Percentiles rank a stretch among this genome's conserved stretches.
Evolutionary conservation across 2,113 vertebrate species (phyloP).

Genomic region (Macrotis lagotis): DNA sequence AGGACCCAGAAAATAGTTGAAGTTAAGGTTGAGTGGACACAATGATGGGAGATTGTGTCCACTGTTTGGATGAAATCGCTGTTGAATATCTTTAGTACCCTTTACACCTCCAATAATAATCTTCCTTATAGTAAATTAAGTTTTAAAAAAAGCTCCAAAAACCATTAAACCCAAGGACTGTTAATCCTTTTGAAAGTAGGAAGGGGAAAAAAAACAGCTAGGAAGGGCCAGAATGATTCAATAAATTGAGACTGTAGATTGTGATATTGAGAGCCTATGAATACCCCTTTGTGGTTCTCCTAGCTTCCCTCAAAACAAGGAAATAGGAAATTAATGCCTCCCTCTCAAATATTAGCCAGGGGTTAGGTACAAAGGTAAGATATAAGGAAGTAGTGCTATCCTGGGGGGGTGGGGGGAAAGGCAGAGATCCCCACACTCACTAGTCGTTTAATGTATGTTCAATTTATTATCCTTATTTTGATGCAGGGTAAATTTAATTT

Average conservation of each 20-base stretch:
- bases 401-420: background rate
- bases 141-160: conserved; percentile 66
- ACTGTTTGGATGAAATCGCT: conserved; percentile 31
- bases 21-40: conserved; percentile 53
- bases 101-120: conserved; percentile 67
- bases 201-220: conserved; percentile 57
- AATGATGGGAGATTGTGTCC: conserved; percentile 46
- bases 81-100: conserved; percentile 30
- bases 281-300: conserved; percentile 66
- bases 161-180: conserved; percentile 64
- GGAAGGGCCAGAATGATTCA: conserved; percentile 64
- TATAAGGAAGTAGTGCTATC: background rate
- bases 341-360: conserved; percentile 30
- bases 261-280: conserved; percentile 73
- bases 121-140: conserved; percentile 67
- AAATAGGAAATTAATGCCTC: conserved; percentile 67
- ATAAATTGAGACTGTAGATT: conserved; percentile 72
- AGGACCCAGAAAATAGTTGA: conserved; percentile 25
- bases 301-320: conserved; percentile 66
- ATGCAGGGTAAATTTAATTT: background rate
- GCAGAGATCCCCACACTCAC: background rate
- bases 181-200: conserved; percentile 70
- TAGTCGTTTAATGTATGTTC: background rate
- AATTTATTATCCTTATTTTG: background rate
- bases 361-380: conserved; percentile 49